A percentile compares a stretch with the other conserved stretches of the same genome.
Evolutionary conservation across 1,140 invertebrate species (phyloP).

Genomic region (Caerostris extrusa): DNA sequence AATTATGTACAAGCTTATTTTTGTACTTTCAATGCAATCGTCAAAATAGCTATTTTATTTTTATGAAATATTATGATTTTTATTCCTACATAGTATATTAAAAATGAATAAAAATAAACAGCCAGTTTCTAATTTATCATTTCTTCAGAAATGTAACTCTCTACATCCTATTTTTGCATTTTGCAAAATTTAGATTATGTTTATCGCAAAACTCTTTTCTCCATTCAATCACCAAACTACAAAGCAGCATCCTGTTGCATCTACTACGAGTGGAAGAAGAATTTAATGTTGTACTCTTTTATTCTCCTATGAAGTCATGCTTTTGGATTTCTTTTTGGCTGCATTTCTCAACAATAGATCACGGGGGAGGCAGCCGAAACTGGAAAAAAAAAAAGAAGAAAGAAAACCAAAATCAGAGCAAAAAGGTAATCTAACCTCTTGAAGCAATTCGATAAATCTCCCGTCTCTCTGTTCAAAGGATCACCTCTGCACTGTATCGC

Average conservation of each 20-base stretch:
- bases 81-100: too few species aligned
- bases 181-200: too few species aligned
- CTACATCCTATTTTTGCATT: too few species aligned
- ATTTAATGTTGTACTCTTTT: conserved; percentile 18
- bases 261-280: background rate
- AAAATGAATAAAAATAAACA: too few species aligned
- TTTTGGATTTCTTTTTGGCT: background rate
- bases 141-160: too few species aligned
- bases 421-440: conserved; percentile 76
- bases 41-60: too few species aligned
- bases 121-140: too few species aligned
- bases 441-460: conserved; percentile 77
- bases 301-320: background rate
- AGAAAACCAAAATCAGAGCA: conserved; percentile 63
- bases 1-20: too few species aligned
- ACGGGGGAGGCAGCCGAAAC: conserved; percentile 20
- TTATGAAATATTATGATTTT: too few species aligned
- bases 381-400: conserved; percentile 21
- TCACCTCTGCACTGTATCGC: conserved; percentile 57
- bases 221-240: background rate
- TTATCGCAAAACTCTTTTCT: background rate
- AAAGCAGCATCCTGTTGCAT: conserved; percentile 47
- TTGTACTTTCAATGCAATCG: too few species aligned
- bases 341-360: conserved; percentile 65
- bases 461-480: conserved; percentile 59